Evolutionary conservation across 2,113 vertebrate species (phyloP).

Genomic region (Phoenicopterus ruber): DNA sequence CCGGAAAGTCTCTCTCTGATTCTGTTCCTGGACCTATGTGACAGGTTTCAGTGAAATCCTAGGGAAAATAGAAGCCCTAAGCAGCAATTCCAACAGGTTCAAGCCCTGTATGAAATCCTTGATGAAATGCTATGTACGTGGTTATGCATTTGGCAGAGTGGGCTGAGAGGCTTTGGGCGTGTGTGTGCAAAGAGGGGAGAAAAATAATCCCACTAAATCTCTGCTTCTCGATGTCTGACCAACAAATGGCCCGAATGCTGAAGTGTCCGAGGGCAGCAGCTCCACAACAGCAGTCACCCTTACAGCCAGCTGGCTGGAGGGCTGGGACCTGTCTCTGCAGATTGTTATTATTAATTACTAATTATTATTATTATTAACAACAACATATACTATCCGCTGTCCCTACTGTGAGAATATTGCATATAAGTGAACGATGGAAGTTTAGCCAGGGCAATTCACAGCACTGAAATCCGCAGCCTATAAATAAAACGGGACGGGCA

Average conservation of each 20-base stretch:
- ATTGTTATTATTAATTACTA: neutral
- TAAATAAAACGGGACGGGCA: neutral
- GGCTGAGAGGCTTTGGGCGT: rapidly evolving
- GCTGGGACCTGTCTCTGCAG: neutral
- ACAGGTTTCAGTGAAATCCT: neutral
- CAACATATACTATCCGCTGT: neutral
- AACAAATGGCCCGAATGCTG: neutral
- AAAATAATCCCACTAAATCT: neutral
- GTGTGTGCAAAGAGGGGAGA: neutral
- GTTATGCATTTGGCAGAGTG: neutral
- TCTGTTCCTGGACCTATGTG: neutral
- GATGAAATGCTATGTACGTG: neutral
- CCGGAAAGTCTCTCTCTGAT: neutral
- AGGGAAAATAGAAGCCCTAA: neutral
- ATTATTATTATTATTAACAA: neutral
- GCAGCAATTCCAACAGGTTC: neutral
- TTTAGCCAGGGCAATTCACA: neutral
- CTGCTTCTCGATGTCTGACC: neutral
- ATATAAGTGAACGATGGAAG: neutral
- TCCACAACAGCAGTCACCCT: neutral
- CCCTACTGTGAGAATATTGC: neutral
- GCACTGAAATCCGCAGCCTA: neutral
- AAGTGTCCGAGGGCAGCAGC: neutral
- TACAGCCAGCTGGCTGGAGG: neutral
- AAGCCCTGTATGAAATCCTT: neutral